A percentile compares a stretch with the other conserved stretches of the same genome.
Evolutionary conservation across 1,140 invertebrate species (phyloP).

Genomic region (Delia radicum): DNA sequence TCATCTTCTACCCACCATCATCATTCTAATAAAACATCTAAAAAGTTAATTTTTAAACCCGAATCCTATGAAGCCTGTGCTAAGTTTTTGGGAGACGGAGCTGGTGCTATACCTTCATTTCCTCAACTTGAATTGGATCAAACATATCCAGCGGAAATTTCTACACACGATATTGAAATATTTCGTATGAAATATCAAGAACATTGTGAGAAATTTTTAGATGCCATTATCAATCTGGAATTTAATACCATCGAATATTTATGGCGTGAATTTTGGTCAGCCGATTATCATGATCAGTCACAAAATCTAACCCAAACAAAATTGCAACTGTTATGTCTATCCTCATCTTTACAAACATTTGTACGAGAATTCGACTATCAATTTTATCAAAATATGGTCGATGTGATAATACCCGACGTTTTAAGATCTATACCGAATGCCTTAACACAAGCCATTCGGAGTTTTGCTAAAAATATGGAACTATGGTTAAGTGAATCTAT

Average conservation of each 20-base stretch:
- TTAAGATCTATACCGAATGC: constrained; percentile 90
- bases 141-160: constrained; percentile 73
- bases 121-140: constrained; percentile 72
- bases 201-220: constrained; percentile 90
- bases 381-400: constrained; percentile 95
- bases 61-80: constrained; percentile 52
- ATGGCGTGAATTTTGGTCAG: constrained; percentile 92
- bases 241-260: constrained; percentile 85
- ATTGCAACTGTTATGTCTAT: constrained; percentile 62
- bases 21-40: neutral
- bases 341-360: constrained; percentile 61
- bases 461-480: constrained; percentile 90
- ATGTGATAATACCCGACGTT: constrained; percentile 95
- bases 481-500: constrained; percentile 84
- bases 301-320: constrained; percentile 63
- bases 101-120: constrained; percentile 74
- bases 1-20: neutral
- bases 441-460: constrained; percentile 89
- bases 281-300: constrained; percentile 76
- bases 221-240: constrained; percentile 90
- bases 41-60: constrained; percentile 41
- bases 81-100: constrained; percentile 79
- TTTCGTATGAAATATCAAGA: constrained; percentile 82
- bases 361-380: constrained; percentile 76
- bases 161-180: constrained; percentile 74